These are phyloP conservation scores for Synanthedon formicaeformis DNA, from an alignment of 2,888 invertebrate genomes.

Conservation along the genomic window DNA sequence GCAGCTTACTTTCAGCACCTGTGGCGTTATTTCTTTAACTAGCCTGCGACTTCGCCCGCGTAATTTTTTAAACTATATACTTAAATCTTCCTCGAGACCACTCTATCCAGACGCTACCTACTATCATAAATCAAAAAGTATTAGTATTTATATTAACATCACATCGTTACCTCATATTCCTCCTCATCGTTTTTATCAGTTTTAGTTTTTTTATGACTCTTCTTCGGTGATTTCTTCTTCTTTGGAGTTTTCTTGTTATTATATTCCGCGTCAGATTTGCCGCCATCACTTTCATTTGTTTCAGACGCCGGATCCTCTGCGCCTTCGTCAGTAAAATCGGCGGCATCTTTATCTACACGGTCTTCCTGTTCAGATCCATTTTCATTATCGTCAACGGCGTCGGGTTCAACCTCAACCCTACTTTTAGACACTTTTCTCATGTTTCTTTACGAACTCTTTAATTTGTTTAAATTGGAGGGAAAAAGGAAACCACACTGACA, in stretches of 20 bases:
- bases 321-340: constrained; percentile 7
- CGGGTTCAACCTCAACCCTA: too few relatives aligned
- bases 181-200: constrained; percentile 26
- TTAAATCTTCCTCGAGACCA: too few relatives aligned
- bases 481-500: constrained; percentile 13
- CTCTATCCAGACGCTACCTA: too few relatives aligned
- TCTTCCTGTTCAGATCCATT: constrained; percentile 46
- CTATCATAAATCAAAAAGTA: not conserved
- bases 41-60: too few relatives aligned
- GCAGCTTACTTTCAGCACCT: too few relatives aligned
- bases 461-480: constrained; percentile 13
- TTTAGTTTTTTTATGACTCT: constrained; percentile 32
- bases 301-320: constrained; percentile 9
- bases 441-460: constrained; percentile 14
- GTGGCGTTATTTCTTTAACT: too few relatives aligned
- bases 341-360: constrained; percentile 8
- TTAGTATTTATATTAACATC: constrained; percentile 7
- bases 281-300: constrained; percentile 20
- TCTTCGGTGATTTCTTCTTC: constrained; percentile 32
- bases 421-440: constrained; percentile 62
- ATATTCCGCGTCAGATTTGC: constrained; percentile 14
- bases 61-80: too few relatives aligned
- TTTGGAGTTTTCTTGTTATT: constrained; percentile 15
- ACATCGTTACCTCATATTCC: constrained; percentile 64
- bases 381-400: constrained; percentile 54